Evolutionary conservation across 2,888 invertebrate species (phyloP), one percentile per base, ranked within the genome.

Genomic region (Orchesella flavescens): DNA sequence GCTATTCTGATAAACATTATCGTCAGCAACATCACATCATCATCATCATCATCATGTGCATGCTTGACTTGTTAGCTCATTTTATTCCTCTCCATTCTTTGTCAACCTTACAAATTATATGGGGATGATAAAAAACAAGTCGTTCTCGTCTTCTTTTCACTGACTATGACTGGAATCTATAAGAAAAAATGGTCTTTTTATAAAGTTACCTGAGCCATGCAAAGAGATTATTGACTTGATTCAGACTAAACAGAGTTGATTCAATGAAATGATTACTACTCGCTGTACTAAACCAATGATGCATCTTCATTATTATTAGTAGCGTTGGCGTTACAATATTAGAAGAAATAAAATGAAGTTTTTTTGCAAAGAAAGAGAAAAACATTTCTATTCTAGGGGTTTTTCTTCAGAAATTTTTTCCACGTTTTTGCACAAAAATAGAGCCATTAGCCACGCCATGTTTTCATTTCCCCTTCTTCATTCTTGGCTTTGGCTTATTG

Each of bases 391-490:
- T 34, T 34, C 34, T 34, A 4, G 3, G 7, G 34, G 7, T 34
- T 34, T 34, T 53, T 53, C 15, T 53, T 53, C 3, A 53, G 24
- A 23, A 24, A 63, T 7, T 9, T 24, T 24, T 63, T 63, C 63
- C 63, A 24, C 63, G 12, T 63, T 63, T 63, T 63, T 24, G 63
- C 63, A 63, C 63, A 63, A 63, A 63, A 63, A 63, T 63, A 63
- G 34, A n/a, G 9, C 63, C 34, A 63, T 63, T 23, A 63, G 63
- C 63, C 13, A 63, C 63, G 24, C 24, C 24, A 61, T 19, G 19
- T 61, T n/a, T n/a, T n/a, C n/a, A n/a, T n/a, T n/a, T n/a, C n/a
- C n/a, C n/a, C n/a, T n/a, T n/a, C n/a, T n/a, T n/a, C n/a, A n/a
- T n/a, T n/a, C n/a, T n/a, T n/a, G n/a, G n/a, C n/a, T n/a, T n/a